A percentile compares a stretch with the other conserved stretches of the same genome.
These are phyloP conservation scores for Centropus bengalensis DNA, from an alignment of 2,113 vertebrate species.

Conservation along the genomic window DNA sequence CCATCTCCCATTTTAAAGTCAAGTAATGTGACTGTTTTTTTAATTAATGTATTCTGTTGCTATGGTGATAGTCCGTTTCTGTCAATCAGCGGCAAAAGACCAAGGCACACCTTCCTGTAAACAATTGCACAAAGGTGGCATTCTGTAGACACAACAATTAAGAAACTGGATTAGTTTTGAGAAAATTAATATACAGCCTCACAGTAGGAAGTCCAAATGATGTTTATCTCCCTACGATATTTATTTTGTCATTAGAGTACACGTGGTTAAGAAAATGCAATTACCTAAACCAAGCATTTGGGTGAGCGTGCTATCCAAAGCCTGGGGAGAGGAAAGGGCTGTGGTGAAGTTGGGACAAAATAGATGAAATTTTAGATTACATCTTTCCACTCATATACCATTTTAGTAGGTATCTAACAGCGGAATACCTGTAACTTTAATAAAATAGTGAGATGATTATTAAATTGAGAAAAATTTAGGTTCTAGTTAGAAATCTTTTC, in stretches of 20 bases:
- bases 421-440: neutral
- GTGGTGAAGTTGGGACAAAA: neutral
- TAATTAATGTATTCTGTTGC: constrained; percentile 39
- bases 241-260: neutral
- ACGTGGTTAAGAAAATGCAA: neutral
- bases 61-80: neutral
- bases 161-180: neutral
- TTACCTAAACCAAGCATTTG: neutral
- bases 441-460: neutral
- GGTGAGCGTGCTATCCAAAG: accelerated
- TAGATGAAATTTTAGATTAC: neutral
- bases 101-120: neutral
- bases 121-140: neutral
- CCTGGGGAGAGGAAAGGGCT: neutral
- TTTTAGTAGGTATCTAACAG: neutral
- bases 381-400: neutral
- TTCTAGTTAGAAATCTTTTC: neutral
- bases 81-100: constrained; percentile 15
- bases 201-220: neutral
- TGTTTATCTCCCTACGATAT: neutral
- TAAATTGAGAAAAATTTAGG: neutral
- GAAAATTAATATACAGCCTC: neutral
- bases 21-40: neutral
- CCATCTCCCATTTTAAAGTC: neutral
- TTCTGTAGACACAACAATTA: neutral